Conservation (phyloP, 1,140 invertebrate genomes). For the Oedothorax gibbosus region DNA sequence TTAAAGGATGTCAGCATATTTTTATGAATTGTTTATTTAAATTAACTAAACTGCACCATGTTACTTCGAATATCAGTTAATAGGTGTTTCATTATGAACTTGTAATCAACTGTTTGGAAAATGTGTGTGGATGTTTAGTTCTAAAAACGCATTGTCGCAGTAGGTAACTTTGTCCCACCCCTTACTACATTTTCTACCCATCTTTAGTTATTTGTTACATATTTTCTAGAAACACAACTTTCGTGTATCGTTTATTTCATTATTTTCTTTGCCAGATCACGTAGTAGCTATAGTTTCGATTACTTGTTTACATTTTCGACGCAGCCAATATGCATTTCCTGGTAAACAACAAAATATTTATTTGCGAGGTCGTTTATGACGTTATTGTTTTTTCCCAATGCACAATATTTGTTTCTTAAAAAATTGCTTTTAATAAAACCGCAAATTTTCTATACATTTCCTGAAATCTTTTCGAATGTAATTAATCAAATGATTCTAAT, state of each 20-base stretch:
- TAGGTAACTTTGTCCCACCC: slow-evolving; percentile 57
- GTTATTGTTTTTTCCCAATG: slow-evolving; percentile 47
- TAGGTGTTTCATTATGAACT: no score
- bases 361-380: slow-evolving; percentile 58
- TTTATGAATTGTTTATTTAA: slow-evolving; percentile 4
- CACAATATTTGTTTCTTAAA: neutral
- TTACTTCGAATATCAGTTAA: no score
- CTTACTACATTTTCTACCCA: slow-evolving; percentile 15
- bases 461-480: no score
- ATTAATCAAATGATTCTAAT: no score
- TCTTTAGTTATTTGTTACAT: slow-evolving; percentile 27
- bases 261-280: neutral
- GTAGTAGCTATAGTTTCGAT: neutral
- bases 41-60: neutral
- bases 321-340: slow-evolving; percentile 44
- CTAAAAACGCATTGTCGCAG: slow-evolving; percentile 44
- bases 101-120: neutral
- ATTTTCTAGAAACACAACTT: neutral
- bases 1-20: slow-evolving; percentile 53
- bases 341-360: slow-evolving; percentile 37
- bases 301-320: slow-evolving; percentile 13
- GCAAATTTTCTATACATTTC: no score
- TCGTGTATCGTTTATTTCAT: neutral
- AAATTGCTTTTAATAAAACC: no score
- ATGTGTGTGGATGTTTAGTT: neutral